A percentile compares a stretch with the other conserved stretches of the same genome.
These are phyloP conservation scores for Micromussa lordhowensis DNA, from an alignment of 92 coral and sea anemone genomes.

Conservation along the genomic window DNA sequence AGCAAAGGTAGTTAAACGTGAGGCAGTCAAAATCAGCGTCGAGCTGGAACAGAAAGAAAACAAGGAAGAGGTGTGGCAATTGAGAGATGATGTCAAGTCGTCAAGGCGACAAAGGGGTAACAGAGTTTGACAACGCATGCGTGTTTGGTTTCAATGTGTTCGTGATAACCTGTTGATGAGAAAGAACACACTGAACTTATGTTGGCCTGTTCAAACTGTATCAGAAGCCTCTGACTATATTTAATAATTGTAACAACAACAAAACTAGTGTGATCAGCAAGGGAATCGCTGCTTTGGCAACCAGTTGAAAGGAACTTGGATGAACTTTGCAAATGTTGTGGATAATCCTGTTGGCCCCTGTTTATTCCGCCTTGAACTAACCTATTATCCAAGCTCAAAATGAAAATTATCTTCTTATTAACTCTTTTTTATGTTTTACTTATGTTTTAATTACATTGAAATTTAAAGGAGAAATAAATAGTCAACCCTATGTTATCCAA, in stretches of 20 bases:
- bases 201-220: not conserved
- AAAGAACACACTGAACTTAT: not conserved
- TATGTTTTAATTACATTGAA: too few relatives aligned
- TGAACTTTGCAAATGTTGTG: not conserved
- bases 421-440: too few relatives aligned
- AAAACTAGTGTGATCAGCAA: not conserved
- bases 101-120: slow-evolving; percentile 31
- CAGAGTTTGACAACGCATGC: slow-evolving; percentile 6
- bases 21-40: slow-evolving; percentile 27
- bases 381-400: not conserved
- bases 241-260: not conserved
- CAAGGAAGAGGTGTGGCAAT: slow-evolving; percentile 67
- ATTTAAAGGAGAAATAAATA: too few relatives aligned
- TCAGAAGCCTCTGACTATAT: too few relatives aligned
- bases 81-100: slow-evolving; percentile 49
- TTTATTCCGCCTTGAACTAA: too few relatives aligned
- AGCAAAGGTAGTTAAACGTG: slow-evolving; percentile 65
- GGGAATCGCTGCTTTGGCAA: not conserved
- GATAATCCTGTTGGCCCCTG: too few relatives aligned
- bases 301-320: not conserved
- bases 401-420: too few relatives aligned
- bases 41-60: slow-evolving; percentile 9
- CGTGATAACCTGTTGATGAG: not conserved
- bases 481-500: too few relatives aligned
- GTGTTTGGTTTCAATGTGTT: not conserved